phyloP scores from a whole-genome alignment of 2,797 vertebrate genomes.

The Eptatretus atami region DNA sequence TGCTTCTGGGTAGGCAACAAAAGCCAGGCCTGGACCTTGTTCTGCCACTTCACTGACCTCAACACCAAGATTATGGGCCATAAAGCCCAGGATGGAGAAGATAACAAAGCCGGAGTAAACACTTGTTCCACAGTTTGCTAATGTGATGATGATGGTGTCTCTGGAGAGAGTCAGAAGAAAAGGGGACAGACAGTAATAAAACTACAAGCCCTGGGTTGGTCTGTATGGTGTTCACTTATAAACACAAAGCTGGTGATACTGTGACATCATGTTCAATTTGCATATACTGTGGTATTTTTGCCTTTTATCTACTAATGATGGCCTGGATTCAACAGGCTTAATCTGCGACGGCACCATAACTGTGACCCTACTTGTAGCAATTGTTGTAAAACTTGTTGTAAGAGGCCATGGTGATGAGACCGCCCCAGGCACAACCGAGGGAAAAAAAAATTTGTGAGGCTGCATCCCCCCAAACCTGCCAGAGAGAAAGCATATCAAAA shows the following conservation, averaged over 20 bases:
- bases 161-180: slow-evolving; percentile 16
- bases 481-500: not conserved
- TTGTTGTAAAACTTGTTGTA: slow-evolving; percentile 99
- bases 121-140: slow-evolving; percentile 89
- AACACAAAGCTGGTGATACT: too few species aligned
- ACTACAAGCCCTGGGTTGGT: too few species aligned
- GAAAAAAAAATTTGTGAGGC: slow-evolving; percentile 98
- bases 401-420: slow-evolving; percentile 94
- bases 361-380: slow-evolving; percentile 41
- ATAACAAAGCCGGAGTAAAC: slow-evolving; percentile 91
- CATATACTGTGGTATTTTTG: too few species aligned
- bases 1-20: slow-evolving; percentile 82
- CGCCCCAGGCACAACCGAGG: slow-evolving; percentile 79
- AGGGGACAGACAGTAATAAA: too few species aligned
- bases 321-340: too few species aligned
- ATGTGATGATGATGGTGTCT: slow-evolving; percentile 94
- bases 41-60: slow-evolving; percentile 69
- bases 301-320: too few species aligned
- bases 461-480: slow-evolving; percentile 81
- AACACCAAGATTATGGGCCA: slow-evolving; percentile 68
- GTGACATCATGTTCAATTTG: too few species aligned
- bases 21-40: slow-evolving; percentile 73
- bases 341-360: too few species aligned
- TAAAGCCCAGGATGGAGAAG: slow-evolving; percentile 95
- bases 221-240: too few species aligned